Conservation (phyloP, 2,113 vertebrate genomes). For the Toxostoma redivivum region DNA sequence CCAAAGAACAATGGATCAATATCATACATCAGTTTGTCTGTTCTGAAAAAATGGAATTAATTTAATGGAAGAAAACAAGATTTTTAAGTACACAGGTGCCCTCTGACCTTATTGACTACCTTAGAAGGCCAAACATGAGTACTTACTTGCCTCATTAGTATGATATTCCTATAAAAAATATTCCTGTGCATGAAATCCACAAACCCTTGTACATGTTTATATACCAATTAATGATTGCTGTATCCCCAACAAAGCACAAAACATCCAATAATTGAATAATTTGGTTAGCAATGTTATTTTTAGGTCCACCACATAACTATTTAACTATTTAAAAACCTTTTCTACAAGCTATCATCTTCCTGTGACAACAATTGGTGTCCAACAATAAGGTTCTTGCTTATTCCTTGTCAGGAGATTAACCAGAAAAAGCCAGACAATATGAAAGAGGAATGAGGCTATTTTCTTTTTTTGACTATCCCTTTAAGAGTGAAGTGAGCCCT, state of each 20-base stretch:
- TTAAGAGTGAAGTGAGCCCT: neutral
- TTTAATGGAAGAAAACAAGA: neutral
- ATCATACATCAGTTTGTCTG: neutral
- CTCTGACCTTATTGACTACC: neutral
- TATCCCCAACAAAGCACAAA: neutral
- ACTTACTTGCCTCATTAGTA: neutral
- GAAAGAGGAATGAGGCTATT: neutral
- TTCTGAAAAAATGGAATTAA: neutral
- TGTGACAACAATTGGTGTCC: neutral
- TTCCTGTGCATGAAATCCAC: neutral
- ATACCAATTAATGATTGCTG: neutral
- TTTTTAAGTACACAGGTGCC: neutral
- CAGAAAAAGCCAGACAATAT: neutral
- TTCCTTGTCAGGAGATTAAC: neutral
- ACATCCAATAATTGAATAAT: neutral
- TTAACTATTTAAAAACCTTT: neutral
- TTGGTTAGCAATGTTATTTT: neutral
- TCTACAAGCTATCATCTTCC: neutral
- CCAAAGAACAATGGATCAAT: neutral
- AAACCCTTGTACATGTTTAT: neutral
- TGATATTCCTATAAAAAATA: neutral
- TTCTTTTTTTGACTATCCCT: neutral
- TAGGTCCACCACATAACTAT: neutral
- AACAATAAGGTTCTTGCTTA: neutral
- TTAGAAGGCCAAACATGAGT: neutral